A percentile compares a stretch with the other conserved stretches of the same genome.
Evolutionary conservation across 2,888 invertebrate genomes (phyloP).

Genomic region (Odontocolon sp.): DNA sequence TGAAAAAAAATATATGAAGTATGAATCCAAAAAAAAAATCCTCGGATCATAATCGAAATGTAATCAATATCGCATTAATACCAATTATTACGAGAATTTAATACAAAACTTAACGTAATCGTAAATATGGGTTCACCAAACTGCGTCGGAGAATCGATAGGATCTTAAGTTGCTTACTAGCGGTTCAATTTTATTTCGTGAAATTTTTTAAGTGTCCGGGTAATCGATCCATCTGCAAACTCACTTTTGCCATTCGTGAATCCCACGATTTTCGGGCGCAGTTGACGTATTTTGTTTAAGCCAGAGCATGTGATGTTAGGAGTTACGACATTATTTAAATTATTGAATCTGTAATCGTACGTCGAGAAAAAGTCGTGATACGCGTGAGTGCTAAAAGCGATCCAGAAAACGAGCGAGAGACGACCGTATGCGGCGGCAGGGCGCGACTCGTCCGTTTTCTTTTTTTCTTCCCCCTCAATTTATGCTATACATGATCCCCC

Average conservation of each 20-base stretch:
- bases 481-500: constrained; percentile 42
- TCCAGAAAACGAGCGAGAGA: constrained; percentile 14
- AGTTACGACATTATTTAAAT: constrained; percentile 68
- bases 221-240: no score
- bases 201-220: no score
- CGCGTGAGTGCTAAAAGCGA: background rate
- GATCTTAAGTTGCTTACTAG: background rate
- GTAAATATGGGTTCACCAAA: constrained; percentile 33
- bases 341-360: constrained; percentile 38
- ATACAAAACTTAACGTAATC: constrained; percentile 5
- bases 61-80: constrained; percentile 6
- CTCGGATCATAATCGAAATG: background rate
- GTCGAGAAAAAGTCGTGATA: constrained; percentile 6
- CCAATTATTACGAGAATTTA: constrained; percentile 18
- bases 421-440: constrained; percentile 43
- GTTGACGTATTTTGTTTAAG: constrained; percentile 66
- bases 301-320: constrained; percentile 75
- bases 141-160: constrained; percentile 47
- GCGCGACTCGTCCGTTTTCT: constrained; percentile 45
- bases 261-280: constrained; percentile 62
- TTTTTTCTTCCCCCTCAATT: constrained; percentile 15
- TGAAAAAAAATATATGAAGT: background rate
- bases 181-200: constrained; percentile 15
- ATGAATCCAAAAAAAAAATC: background rate
- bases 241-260: no score